phyloP scores from a whole-genome alignment of 2,888 invertebrate species.

The Chaetogeoica ovagalla region DNA sequence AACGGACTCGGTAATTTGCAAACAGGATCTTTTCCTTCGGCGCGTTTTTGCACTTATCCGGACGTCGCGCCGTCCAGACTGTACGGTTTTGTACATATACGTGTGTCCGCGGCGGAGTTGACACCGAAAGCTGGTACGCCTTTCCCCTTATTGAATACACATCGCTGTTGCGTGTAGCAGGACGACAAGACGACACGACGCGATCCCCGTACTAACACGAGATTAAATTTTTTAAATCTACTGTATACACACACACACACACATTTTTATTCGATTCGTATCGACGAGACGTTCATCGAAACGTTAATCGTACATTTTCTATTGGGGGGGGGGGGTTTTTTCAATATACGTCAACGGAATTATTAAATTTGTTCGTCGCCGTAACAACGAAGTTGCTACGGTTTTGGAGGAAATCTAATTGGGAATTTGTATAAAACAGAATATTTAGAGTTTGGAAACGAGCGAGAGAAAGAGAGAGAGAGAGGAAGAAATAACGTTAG shows the following conservation, averaged over 20 bases:
- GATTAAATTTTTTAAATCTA: constrained; percentile 8
- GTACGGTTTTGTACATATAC: constrained; percentile 29
- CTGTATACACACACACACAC: too few species aligned
- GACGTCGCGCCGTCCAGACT: constrained; percentile 12
- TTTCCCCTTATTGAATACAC: constrained; percentile 24
- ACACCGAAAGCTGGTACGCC: constrained; percentile 43
- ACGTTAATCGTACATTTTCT: not conserved
- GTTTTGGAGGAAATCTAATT: too few species aligned
- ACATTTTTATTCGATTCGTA: not conserved
- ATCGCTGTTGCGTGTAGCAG: constrained; percentile 11
- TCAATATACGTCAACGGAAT: too few species aligned
- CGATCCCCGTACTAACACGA: constrained; percentile 15
- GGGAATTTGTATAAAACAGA: too few species aligned
- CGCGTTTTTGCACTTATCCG: constrained; percentile 48
- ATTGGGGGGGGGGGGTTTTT: too few species aligned
- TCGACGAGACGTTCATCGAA: not conserved
- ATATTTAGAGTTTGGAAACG: too few species aligned
- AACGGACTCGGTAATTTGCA: constrained; percentile 49
- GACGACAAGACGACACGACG: constrained; percentile 24
- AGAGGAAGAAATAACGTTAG: too few species aligned
- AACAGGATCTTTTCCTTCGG: constrained; percentile 47
- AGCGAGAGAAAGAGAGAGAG: too few species aligned
- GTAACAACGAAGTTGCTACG: too few species aligned
- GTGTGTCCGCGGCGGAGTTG: constrained; percentile 1
- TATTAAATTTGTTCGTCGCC: too few species aligned